Conservation (phyloP, 2,888 invertebrate genomes). For the Pollenia angustigena region DNA sequence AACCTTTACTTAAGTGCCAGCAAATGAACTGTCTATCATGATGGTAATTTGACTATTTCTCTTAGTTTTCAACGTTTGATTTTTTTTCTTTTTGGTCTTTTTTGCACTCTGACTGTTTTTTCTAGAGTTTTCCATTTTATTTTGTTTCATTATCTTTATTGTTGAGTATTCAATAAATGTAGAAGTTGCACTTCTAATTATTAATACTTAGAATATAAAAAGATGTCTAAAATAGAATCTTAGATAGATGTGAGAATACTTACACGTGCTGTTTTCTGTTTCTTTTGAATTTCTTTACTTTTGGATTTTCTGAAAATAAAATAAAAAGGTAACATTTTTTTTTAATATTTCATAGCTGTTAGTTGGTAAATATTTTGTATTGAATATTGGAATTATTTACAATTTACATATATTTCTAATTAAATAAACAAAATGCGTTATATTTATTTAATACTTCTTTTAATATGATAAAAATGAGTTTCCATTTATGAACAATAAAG, state of each 20-base stretch:
- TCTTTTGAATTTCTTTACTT: conserved; percentile 22
- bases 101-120: not conserved
- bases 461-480: too few species aligned
- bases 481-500: too few species aligned
- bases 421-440: too few species aligned
- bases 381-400: too few species aligned
- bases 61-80: not conserved
- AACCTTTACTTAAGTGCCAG: conserved; percentile 65
- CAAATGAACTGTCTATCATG: conserved; percentile 62
- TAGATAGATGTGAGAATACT: conserved; percentile 41
- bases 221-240: conserved; percentile 10
- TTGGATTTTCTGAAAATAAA: conserved; percentile 34
- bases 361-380: too few species aligned
- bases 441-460: too few species aligned
- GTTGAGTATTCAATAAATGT: conserved; percentile 4
- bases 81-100: not conserved
- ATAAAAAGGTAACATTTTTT: not conserved
- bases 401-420: too few species aligned
- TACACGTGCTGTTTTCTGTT: conserved; percentile 27
- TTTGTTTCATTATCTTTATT: conserved; percentile 12
- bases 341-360: not conserved
- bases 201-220: conserved; percentile 1
- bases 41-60: conserved; percentile 31
- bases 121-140: not conserved
- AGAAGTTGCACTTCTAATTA: conserved; percentile 5